Evolutionary conservation across 2,113 vertebrate genomes (phyloP), one percentile per base, ranked within the genome.

Genomic region (Pipa parva): DNA sequence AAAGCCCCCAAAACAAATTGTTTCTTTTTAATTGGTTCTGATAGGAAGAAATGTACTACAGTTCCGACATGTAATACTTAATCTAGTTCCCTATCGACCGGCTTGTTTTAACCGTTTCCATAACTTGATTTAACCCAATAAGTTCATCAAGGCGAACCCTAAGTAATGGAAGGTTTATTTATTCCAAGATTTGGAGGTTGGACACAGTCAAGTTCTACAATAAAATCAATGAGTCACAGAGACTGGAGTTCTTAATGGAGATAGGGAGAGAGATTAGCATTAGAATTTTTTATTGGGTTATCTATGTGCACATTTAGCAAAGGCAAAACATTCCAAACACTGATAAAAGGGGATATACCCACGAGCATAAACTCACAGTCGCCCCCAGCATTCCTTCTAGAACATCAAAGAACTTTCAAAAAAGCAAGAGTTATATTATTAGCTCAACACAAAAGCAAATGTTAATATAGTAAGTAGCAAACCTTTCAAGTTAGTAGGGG

Each of bases 341-440:
- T 26, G 12, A 29, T 45, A 59, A 39, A 68, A 68, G 59, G 46
- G 28, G 59, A 59, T 21, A 21, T 17, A 52, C 26, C 58, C 25
- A 59, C 54, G 46, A 21, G 33, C n/a, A 26, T 18, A 36, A 24
- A 48, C 24, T 29, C 46, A 39, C 27, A 22, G 17, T 51, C 25
- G 26, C 33, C 28, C 13, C 29, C 21, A 25, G 20, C 27, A 15
- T 56, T 20, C 52, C 22, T 17, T 13, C 8, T 15, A 12, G 8
- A 59, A 68, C 65, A 51, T 68, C 65, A 68, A 68, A 68, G 65
- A 68, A 39, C 31, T 28, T 2, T 21, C 33, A 20, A 37, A 29
- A 36, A 51, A 68, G 39, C 22, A 58, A n/a, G n/a, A n/a, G n/a
- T n/a, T n/a, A n/a, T n/a, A n/a, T n/a, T n/a, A n/a, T n/a, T n/a